Evolutionary conservation across 2,113 vertebrate genomes (phyloP).

Genomic region (Macaca fascicularis): T2T-MFA8v1.1 NC_088377.1:117270001-117270500

Average conservation of each 20-base stretch:
- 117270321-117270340: not conserved
- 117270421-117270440: not conserved
- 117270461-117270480: not conserved
- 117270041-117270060: not conserved
- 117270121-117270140: not conserved
- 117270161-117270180: not conserved
- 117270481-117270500: not conserved
- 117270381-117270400: fast-evolving
- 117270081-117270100: not conserved
- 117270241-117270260: not conserved
- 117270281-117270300: not conserved
- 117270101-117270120: not conserved
- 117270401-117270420: not conserved
- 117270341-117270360: not conserved
- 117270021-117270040: not conserved
- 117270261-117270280: not conserved
- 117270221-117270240: not conserved
- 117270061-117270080: not conserved
- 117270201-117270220: not conserved
- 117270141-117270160: not conserved
- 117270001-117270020: not conserved
- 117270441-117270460: not conserved
- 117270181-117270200: not conserved
- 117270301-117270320: not conserved
- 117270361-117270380: not conserved